Evolutionary conservation across 2,113 vertebrate species (phyloP).

Genomic region (Dasypus novemcinctus): DNA sequence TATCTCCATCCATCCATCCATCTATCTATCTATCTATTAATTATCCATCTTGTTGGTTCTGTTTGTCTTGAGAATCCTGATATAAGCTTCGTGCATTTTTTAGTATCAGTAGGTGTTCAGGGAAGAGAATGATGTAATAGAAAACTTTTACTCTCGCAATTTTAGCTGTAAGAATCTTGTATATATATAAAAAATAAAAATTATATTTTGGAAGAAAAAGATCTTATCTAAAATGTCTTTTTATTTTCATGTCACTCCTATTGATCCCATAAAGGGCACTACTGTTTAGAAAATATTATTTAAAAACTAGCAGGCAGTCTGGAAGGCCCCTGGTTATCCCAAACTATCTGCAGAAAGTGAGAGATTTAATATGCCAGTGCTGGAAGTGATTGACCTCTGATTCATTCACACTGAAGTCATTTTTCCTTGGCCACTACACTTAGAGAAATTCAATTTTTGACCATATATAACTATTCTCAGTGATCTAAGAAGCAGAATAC

Average conservation of each 20-base stretch:
- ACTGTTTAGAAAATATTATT: background rate
- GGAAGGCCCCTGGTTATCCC: constrained; percentile 63
- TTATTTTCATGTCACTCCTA: background rate
- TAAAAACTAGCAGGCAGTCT: background rate
- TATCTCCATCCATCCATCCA: no score
- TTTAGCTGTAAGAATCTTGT: background rate
- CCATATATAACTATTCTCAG: constrained; percentile 56
- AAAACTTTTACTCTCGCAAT: background rate
- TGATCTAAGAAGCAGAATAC: constrained; percentile 69
- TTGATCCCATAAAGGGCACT: background rate
- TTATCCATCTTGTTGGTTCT: no score
- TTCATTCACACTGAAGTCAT: constrained; percentile 70
- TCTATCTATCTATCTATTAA: no score
- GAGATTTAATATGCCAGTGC: constrained; percentile 75
- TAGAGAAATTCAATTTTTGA: constrained; percentile 74
- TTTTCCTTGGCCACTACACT: constrained; percentile 70
- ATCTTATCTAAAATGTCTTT: background rate
- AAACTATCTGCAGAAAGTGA: constrained; percentile 69
- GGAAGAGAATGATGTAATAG: background rate
- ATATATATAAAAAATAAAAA: background rate
- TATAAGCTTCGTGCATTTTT: background rate
- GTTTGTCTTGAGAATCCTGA: no score
- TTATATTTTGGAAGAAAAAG: background rate
- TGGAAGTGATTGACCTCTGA: constrained; percentile 67
- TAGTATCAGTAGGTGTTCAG: background rate